Conservation (phyloP, 2,797 vertebrate genomes). For the Hydrocynus forskahlii region DNA sequence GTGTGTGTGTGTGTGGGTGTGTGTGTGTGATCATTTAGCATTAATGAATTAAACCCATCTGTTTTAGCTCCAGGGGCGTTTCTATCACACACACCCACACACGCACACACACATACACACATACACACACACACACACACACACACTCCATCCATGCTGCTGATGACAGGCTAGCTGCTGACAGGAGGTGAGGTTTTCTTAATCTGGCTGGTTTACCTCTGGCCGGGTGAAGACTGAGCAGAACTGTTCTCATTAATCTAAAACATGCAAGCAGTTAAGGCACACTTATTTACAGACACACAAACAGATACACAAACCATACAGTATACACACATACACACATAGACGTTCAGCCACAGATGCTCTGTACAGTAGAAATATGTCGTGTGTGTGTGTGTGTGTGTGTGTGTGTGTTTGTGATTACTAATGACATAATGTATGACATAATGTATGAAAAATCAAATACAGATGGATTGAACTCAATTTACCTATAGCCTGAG, state of each 20-base stretch:
- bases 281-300: neutral
- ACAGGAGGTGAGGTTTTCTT: conserved; percentile 13
- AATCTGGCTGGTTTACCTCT: conserved; percentile 41
- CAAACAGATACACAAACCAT: neutral
- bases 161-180: conserved; percentile 21
- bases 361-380: conserved; percentile 24
- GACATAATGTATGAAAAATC: too few species aligned
- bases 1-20: neutral
- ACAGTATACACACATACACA: neutral
- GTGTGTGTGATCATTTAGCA: too few species aligned
- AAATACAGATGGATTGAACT: neutral
- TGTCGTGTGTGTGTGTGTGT: conserved; percentile 4
- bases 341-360: conserved; percentile 2
- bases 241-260: conserved; percentile 2
- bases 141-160: neutral
- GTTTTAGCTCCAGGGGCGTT: conserved; percentile 10
- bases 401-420: neutral
- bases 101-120: neutral
- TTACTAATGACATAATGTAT: too few species aligned
- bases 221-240: neutral
- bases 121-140: too few species aligned
- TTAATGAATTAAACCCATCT: conserved; percentile 28
- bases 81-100: conserved; percentile 31
- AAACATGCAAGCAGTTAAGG: conserved; percentile 1
- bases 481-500: neutral